These are phyloP conservation scores for Ia io DNA, from an alignment of 2,113 vertebrate species.

Conservation along the genomic window DNA sequence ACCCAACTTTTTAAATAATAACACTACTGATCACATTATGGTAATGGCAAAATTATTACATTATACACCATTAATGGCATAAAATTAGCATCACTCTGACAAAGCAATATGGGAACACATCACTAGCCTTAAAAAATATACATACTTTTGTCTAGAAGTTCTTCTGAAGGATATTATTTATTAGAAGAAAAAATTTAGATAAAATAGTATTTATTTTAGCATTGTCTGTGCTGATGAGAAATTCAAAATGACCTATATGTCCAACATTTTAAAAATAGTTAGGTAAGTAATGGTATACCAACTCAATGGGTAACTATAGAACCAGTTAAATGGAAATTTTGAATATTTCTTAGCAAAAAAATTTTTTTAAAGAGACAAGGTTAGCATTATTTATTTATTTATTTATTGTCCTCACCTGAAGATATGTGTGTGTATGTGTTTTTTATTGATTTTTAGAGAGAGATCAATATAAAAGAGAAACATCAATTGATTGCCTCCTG, in stretches of 20 bases:
- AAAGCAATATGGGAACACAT: not conserved
- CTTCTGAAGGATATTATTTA: not conserved
- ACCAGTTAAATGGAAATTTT: not conserved
- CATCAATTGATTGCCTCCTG: not conserved
- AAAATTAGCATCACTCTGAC: conserved; percentile 4
- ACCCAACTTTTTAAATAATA: not conserved
- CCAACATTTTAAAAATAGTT: not conserved
- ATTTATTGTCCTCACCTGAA: not conserved
- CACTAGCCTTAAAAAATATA: not conserved
- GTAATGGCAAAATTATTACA: not conserved
- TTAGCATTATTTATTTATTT: not conserved
- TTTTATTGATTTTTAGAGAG: not conserved
- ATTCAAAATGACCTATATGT: not conserved
- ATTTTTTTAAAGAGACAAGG: not conserved
- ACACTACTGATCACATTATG: not conserved
- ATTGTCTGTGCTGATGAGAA: not conserved
- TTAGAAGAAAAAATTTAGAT: not conserved
- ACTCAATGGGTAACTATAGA: not conserved
- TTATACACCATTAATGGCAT: not conserved
- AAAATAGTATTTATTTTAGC: not conserved
- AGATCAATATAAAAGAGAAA: not conserved
- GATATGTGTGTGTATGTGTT: not conserved
- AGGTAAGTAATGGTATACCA: not conserved
- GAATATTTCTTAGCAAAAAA: not conserved
- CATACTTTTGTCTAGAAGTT: not conserved